These are phyloP conservation scores for Nesogale talazaci DNA, from an alignment of 2,113 vertebrate genomes.

Conservation along the genomic window DNA sequence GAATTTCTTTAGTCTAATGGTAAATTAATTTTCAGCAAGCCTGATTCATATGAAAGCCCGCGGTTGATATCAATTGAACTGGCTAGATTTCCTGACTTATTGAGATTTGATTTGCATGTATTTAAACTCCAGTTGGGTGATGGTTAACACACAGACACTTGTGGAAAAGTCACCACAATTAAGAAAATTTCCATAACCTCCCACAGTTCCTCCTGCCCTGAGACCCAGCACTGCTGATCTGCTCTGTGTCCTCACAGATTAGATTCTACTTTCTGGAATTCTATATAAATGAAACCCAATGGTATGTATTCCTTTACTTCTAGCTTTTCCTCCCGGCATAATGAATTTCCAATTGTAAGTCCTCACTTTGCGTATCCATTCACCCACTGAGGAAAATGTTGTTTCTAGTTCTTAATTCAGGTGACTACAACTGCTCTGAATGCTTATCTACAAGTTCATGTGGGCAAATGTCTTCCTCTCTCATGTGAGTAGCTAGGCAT, in stretches of 20 bases:
- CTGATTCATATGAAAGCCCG: neutral
- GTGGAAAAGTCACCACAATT: neutral
- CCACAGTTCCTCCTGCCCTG: neutral
- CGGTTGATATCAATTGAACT: neutral
- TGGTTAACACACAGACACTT: neutral
- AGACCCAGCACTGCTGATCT: neutral
- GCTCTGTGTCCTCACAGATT: too few species aligned
- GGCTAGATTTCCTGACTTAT: neutral
- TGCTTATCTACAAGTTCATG: neutral
- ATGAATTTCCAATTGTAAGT: neutral
- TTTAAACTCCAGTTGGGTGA: neutral
- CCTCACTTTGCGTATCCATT: too few species aligned
- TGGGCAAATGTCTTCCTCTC: neutral
- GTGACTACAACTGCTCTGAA: neutral
- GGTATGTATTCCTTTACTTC: neutral
- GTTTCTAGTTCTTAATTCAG: neutral
- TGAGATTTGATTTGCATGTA: neutral
- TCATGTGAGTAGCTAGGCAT: neutral
- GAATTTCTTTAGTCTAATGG: neutral
- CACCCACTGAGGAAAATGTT: neutral
- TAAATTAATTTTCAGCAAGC: neutral
- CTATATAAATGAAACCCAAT: too few species aligned
- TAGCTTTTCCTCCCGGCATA: neutral
- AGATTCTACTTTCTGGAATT: too few species aligned
- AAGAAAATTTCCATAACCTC: neutral